phyloP scores from a whole-genome alignment of 2,113 vertebrate genomes.

The Triplophysa dalaica region DNA sequence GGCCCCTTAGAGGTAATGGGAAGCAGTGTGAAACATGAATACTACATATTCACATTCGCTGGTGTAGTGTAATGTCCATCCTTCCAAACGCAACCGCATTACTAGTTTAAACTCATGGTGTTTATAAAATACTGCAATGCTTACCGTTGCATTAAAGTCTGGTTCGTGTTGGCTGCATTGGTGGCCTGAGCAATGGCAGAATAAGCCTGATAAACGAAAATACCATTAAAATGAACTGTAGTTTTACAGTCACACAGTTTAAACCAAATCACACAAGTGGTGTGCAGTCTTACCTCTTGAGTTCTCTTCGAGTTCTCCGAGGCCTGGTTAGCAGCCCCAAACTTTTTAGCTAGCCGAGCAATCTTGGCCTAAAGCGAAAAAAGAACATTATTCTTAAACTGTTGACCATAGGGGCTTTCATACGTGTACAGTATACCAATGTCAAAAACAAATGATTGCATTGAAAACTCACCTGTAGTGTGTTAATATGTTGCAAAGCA shows the following conservation, averaged over 20 bases:
- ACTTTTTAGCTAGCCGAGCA: conserved; percentile 88
- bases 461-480: conserved; percentile 82
- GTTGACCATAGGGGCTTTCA: too few relatives aligned
- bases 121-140: conserved; percentile 1
- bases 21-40: too few relatives aligned
- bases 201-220: conserved; percentile 18
- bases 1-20: too few relatives aligned
- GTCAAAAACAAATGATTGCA: not conserved
- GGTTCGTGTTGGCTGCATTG: conserved; percentile 51
- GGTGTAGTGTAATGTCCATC: too few relatives aligned
- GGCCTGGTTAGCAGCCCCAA: conserved; percentile 85
- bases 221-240: not conserved
- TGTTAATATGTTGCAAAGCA: conserved; percentile 72
- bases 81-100: too few relatives aligned
- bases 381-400: not conserved
- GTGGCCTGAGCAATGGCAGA: conserved; percentile 58
- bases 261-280: not conserved
- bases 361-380: conserved; percentile 83
- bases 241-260: not conserved
- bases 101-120: too few relatives aligned
- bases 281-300: conserved; percentile 78
- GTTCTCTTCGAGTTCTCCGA: conserved; percentile 88
- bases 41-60: too few relatives aligned
- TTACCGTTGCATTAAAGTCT: conserved; percentile 65
- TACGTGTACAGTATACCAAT: not conserved